Conservation (phyloP, 1,140 invertebrate genomes). For the Ctenoplectra terminalis region DNA sequence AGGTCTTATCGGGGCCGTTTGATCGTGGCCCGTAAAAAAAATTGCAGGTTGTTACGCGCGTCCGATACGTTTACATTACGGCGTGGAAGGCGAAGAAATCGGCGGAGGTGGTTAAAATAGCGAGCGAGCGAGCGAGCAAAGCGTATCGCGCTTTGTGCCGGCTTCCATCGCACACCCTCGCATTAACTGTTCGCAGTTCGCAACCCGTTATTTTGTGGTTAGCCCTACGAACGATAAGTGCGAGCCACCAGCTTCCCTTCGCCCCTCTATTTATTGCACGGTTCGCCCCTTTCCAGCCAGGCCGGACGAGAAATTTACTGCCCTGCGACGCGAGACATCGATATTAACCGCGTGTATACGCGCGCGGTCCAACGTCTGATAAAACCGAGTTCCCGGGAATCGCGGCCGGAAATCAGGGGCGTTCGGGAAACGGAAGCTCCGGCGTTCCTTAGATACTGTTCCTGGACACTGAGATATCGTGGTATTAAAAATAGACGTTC, state of each 20-base stretch:
- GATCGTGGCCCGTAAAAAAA: slow-evolving; percentile 62
- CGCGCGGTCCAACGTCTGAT: slow-evolving; percentile 61
- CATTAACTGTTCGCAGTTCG: slow-evolving; percentile 60
- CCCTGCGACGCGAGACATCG: slow-evolving; percentile 56
- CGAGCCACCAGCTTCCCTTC: slow-evolving; percentile 1
- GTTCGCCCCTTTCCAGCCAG: slow-evolving; percentile 23
- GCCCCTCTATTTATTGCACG: slow-evolving; percentile 2
- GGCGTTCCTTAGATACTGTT: slow-evolving; percentile 56
- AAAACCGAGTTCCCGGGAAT: slow-evolving; percentile 70
- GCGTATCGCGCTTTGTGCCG: slow-evolving; percentile 37
- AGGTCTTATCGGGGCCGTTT: slow-evolving; percentile 51
- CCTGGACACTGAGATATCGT: neutral
- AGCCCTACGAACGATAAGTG: slow-evolving; percentile 67
- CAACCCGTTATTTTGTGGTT: slow-evolving; percentile 78
- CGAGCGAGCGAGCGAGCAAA: slow-evolving; percentile 36
- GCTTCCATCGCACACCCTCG: slow-evolving; percentile 42
- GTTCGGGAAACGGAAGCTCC: slow-evolving; percentile 72
- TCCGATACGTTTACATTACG: slow-evolving; percentile 67
- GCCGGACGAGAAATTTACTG: slow-evolving; percentile 68
- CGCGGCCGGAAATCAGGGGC: slow-evolving; percentile 72
- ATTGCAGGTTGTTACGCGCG: slow-evolving; percentile 69
- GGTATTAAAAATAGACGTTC: slow-evolving; percentile 5
- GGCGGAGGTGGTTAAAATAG: slow-evolving; percentile 31
- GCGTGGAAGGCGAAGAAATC: neutral
- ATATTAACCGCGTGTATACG: slow-evolving; percentile 59